Base-by-base conservation (phyloP, 35 echinoderm and acorn worm species). In the Heliocidaris tuberculata region DNA sequence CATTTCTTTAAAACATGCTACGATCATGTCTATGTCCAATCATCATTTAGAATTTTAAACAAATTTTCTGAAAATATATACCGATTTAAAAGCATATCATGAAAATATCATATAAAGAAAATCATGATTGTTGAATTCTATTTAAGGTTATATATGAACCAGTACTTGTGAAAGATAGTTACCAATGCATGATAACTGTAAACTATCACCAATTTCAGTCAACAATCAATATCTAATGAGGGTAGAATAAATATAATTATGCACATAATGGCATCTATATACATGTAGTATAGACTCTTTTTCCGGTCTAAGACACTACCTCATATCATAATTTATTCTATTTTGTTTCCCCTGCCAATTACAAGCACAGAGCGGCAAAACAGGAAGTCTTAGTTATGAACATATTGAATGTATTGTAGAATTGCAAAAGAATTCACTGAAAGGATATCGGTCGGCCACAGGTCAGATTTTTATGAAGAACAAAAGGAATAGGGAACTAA, bases 361-460 rank as follows among this genome's bases (percentile, higher is more conserved):
- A 78, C 65, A 7, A 78, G 65, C 65, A 78, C 65, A 78, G 27
- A 78, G 65, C 21, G 65, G 27, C 19, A 78, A 78, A 78, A 78
- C 65, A 78, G 65, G 65, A 78, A n/a, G 65, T 78, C 65, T 78
- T 78, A 78, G 65, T 78, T 78, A 78, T 78, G 65, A 78, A 78
- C 65, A 78, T 78, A 78, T 78, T 78, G 17, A 78, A 78, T 78
- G 17, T n/a, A 78, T 78, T 78, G 65, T n/a, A 78, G 65, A 27
- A 7, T 24, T 78, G 27, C 7, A 78, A 24, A 27, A 78, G 7
- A 78, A 78, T 78, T 78, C 65, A 6, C 65, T 78, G 24, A n/a
- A 17, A 78, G 65, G 65, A 78, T 78, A 78, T 78, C 19, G 21
- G 65, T 78, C 19, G 21, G 65, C 65, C 65, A 78, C 7, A 78